Evolutionary conservation across 2,113 vertebrate species (phyloP).

Genomic region (Callaeas wilsoni): DNA sequence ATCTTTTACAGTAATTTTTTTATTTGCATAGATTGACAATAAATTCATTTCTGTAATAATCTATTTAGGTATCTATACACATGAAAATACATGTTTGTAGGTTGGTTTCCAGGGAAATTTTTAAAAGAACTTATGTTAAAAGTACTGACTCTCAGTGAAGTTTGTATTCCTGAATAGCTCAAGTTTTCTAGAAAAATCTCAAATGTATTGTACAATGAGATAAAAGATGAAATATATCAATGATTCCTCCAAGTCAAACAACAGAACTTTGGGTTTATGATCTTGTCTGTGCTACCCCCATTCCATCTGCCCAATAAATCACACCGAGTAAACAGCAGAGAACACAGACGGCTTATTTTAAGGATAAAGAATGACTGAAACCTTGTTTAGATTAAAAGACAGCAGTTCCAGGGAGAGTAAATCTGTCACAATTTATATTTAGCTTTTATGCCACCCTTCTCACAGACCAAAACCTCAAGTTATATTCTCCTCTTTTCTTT

Average conservation of each 20-base stretch:
- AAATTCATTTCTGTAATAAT: not conserved
- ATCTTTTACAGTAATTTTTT: not conserved
- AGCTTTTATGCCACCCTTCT: not conserved
- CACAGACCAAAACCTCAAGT: not conserved
- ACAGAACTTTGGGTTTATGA: slow-evolving; percentile 13
- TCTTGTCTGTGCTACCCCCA: slow-evolving; percentile 39
- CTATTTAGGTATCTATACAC: not conserved
- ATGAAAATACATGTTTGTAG: not conserved
- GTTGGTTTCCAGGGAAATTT: not conserved
- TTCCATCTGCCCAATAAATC: slow-evolving; percentile 45
- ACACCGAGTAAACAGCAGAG: slow-evolving; percentile 28
- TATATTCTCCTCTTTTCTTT: not conserved
- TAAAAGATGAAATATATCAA: slow-evolving; percentile 22
- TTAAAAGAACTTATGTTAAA: not conserved
- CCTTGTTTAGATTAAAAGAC: slow-evolving; percentile 31
- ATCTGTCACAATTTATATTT: slow-evolving; percentile 36
- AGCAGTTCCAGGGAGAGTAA: slow-evolving; percentile 15
- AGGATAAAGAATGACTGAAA: slow-evolving; percentile 27
- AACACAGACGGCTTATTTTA: slow-evolving; percentile 14
- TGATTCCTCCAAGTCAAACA: slow-evolving; percentile 26
- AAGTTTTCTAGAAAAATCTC: slow-evolving; percentile 6
- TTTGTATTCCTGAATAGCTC: not conserved
- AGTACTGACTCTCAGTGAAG: not conserved
- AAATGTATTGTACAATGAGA: not conserved
- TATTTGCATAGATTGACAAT: not conserved